phyloP scores from a whole-genome alignment of 1,140 invertebrate genomes.

The Marisa cornuarietis region DNA sequence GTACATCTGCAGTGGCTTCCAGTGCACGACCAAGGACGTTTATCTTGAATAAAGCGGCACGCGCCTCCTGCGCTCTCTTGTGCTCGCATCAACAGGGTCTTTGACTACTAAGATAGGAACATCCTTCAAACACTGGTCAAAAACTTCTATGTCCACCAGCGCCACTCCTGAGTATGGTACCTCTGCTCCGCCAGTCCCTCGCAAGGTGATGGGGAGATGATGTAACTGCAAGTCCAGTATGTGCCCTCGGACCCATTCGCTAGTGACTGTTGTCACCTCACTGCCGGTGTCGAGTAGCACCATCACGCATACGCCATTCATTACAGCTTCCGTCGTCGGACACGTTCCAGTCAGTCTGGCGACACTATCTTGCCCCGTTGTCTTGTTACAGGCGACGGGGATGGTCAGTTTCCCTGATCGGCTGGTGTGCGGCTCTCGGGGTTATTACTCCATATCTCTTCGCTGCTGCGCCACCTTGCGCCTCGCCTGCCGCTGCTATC shows the following conservation, averaged over 20 bases:
- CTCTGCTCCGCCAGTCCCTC: neutral
- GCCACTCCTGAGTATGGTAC: conserved; percentile 4
- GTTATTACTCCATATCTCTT: too few relatives aligned
- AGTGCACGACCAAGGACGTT: too few relatives aligned
- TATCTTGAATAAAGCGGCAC: too few relatives aligned
- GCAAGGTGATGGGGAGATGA: neutral
- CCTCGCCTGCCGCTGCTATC: too few relatives aligned
- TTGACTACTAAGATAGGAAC: conserved; percentile 3
- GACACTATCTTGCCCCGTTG: neutral
- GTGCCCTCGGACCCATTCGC: neutral
- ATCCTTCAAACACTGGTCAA: neutral
- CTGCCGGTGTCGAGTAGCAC: neutral
- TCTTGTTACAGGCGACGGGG: neutral
- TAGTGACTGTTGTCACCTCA: neutral
- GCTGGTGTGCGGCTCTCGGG: too few relatives aligned
- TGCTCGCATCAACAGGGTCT: conserved; percentile 4
- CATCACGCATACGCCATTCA: neutral
- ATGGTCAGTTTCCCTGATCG: too few relatives aligned
- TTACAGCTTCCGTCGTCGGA: neutral
- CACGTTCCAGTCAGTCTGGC: neutral
- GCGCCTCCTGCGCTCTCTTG: neutral
- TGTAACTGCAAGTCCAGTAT: neutral
- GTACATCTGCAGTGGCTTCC: too few relatives aligned
- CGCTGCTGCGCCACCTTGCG: too few relatives aligned
- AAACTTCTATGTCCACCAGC: neutral